These are phyloP conservation scores for Porphyrio hochstetteri DNA, from an alignment of 2,113 vertebrate species.

Conservation along the genomic window DNA sequence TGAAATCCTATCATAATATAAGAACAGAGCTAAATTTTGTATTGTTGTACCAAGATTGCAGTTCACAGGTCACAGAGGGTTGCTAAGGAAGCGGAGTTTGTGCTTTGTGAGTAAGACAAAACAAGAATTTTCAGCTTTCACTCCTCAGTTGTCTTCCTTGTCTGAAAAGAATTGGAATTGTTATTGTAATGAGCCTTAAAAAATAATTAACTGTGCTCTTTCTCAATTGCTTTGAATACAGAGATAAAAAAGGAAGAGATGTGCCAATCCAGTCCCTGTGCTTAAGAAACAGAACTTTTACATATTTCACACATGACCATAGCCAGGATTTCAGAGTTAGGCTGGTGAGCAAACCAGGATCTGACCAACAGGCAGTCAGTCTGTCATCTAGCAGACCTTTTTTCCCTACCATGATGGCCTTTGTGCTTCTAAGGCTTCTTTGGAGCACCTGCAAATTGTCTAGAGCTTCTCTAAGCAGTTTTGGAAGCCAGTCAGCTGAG, in stretches of 20 bases:
- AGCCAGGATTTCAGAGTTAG: neutral
- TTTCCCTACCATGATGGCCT: neutral
- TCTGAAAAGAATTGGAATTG: neutral
- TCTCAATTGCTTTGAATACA: neutral
- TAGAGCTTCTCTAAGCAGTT: neutral
- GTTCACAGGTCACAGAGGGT: neutral
- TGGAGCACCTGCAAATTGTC: neutral
- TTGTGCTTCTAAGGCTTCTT: neutral
- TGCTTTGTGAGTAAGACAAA: neutral
- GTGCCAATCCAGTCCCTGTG: neutral
- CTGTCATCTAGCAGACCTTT: neutral
- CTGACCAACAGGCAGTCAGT: neutral
- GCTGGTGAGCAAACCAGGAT: neutral
- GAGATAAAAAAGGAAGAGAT: neutral
- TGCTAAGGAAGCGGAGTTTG: neutral
- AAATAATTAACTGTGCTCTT: constrained; percentile 10
- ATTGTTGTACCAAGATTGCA: neutral
- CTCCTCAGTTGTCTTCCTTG: neutral
- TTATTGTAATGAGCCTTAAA: constrained; percentile 28
- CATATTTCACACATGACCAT: neutral
- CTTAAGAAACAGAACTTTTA: neutral
- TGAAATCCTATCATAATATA: neutral
- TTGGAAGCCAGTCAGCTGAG: neutral
- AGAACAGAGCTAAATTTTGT: neutral
- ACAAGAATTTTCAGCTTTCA: constrained; percentile 6